Evolutionary conservation across 2,888 invertebrate genomes (phyloP).

Genomic region (Criorhina ranunculi): DNA sequence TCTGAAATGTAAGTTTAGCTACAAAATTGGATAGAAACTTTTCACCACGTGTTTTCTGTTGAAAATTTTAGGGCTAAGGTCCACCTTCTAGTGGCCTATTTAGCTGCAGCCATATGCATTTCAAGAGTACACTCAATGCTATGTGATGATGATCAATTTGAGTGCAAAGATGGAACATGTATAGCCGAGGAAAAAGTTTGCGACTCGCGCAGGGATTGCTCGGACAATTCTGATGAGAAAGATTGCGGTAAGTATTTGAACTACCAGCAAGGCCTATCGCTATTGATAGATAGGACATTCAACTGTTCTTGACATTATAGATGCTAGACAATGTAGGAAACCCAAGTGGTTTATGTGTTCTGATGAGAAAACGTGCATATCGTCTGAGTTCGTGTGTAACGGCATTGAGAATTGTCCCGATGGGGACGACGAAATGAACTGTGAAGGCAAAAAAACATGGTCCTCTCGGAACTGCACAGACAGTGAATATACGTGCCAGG

Average conservation of each 20-base stretch:
- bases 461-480: conserved; percentile 79
- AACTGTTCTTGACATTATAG: conserved; percentile 73
- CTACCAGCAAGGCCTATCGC: neutral
- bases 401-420: conserved; percentile 88
- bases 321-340: conserved; percentile 80
- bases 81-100: conserved; percentile 58
- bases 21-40: neutral
- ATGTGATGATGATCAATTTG: conserved; percentile 85
- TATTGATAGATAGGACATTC: conserved; percentile 14
- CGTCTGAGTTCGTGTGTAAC: conserved; percentile 90
- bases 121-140: conserved; percentile 8
- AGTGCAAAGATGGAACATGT: conserved; percentile 85
- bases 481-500: conserved; percentile 82
- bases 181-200: conserved; percentile 82
- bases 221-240: conserved; percentile 82
- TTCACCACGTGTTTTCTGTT: conserved; percentile 56
- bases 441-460: conserved; percentile 65
- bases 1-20: conserved; percentile 25
- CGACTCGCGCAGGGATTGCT: conserved; percentile 82
- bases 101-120: neutral
- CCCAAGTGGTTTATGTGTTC: conserved; percentile 83
- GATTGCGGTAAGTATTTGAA: conserved; percentile 81
- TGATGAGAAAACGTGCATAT: conserved; percentile 88
- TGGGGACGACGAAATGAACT: conserved; percentile 87
- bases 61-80: conserved; percentile 47